A percentile compares a stretch with the other conserved stretches of the same genome.
Conservation (phyloP, 2,888 invertebrate genomes). For the Auanema sp. region DNA sequence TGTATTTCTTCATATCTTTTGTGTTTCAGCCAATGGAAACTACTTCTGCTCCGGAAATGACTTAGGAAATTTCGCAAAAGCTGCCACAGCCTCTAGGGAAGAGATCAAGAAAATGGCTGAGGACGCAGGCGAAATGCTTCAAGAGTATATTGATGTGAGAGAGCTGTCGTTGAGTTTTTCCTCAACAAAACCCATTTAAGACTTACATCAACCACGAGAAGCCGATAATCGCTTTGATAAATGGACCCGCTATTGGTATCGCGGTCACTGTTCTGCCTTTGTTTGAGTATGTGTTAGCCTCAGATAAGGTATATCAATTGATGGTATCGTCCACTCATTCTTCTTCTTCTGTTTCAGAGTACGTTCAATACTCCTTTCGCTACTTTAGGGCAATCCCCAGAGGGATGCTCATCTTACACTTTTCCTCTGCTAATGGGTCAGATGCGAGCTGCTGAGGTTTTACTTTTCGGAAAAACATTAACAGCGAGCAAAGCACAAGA, state of each 20-base stretch:
- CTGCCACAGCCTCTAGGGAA: constrained; percentile 40
- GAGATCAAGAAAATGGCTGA: constrained; percentile 48
- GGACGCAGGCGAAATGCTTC: constrained; percentile 42
- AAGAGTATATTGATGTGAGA: constrained; percentile 52
- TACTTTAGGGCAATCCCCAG: constrained; percentile 80
- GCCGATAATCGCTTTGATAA: constrained; percentile 81
- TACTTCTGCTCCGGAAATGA: constrained; percentile 87
- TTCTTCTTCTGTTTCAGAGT: constrained; percentile 70
- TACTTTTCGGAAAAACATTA: constrained; percentile 77
- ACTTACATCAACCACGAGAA: constrained; percentile 86
- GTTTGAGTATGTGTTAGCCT: constrained; percentile 85
- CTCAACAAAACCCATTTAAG: constrained; percentile 11
- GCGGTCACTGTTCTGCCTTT: constrained; percentile 78
- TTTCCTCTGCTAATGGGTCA: constrained; percentile 84
- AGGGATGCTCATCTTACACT: constrained; percentile 84
- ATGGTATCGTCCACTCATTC: not conserved
- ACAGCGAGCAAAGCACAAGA: constrained; percentile 78
- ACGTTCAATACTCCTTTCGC: constrained; percentile 87
- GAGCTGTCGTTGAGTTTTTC: not conserved
- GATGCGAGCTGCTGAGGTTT: constrained; percentile 71
- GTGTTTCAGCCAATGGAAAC: constrained; percentile 70
- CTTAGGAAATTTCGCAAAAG: constrained; percentile 67
- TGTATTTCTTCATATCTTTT: not conserved
- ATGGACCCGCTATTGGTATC: constrained; percentile 92
- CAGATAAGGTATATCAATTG: constrained; percentile 70